Base-by-base conservation (phyloP, 2,797 vertebrate species). In the Intellagama lesueurii region DNA sequence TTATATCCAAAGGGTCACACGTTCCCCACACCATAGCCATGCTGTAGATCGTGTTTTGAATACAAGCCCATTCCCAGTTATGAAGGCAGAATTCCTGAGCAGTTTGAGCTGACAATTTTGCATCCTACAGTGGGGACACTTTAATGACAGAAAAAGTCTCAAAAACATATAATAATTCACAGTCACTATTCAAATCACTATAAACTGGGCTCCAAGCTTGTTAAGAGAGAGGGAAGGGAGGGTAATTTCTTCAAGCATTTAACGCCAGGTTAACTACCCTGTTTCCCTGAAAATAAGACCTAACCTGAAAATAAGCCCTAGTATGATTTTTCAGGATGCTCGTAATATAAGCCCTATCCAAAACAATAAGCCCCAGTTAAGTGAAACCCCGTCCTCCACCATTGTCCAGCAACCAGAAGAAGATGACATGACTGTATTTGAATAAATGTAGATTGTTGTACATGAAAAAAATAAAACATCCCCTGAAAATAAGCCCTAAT, bases 91-190 rank as follows among this genome's bases (percentile, higher is more conserved):
- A 89, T 90, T 70, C 75, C 89, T 91, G 93, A 92, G 92, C 64
- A 96, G 94, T 95, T 96, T 94, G 96, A 96, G 96, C 92, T 95
- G 97, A 96, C 88, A 95, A 91, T 90, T 85, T 93, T 35, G 32
- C 11, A 83, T 79, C 88, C 64, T 35, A 93, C 24, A 81, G 76
- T 2, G 60, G n/a, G 44, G 81, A 89, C 28, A 64, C 70, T 64
- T 26, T 76, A 3, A 84, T 79, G 49, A 88, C 70, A 24, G 22
- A 85, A 73, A 44, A 22, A 73, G 26, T 0, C 8, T 47, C 1
- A 5, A 30, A 40, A 2, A 40, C 26, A 78, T 56, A 52, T 8
- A 4, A 22, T 35, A 40, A n/a, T 52, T 44, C 49, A 77, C 9
- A 78, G 17, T 5, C 11, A 2, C 19, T 90, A 12, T 12, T 73